Evolutionary conservation across 1,140 invertebrate species (phyloP).

Genomic region (Leptinotarsa undecemlineata): DNA sequence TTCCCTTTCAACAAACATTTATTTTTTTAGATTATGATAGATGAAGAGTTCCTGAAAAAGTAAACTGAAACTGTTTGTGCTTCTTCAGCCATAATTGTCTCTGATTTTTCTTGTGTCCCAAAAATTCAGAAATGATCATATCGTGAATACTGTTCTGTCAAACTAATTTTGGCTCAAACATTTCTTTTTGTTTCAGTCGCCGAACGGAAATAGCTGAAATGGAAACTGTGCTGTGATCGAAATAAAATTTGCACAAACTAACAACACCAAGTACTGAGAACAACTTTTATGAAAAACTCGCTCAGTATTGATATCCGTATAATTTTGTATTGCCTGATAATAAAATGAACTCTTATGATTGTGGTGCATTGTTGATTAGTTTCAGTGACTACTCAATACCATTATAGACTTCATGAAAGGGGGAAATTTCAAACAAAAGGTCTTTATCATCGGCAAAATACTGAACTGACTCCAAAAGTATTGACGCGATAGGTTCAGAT

Average conservation of each 20-base stretch:
- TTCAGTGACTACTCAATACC: conserved; percentile 22
- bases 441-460: background rate
- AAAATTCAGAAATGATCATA: too few species aligned
- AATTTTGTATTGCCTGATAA: conserved; percentile 33
- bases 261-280: conserved; percentile 42
- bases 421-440: background rate
- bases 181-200: conserved; percentile 54
- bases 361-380: conserved; percentile 46
- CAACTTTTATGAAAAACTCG: background rate
- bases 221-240: conserved; percentile 84
- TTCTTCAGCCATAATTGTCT: too few species aligned
- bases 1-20: too few species aligned
- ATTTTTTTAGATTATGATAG: too few species aligned
- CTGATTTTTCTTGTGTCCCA: too few species aligned
- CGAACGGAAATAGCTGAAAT: conserved; percentile 80
- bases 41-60: too few species aligned
- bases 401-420: background rate
- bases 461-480: too few species aligned
- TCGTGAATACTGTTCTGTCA: too few species aligned
- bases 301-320: background rate
- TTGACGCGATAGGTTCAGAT: too few species aligned
- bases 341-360: conserved; percentile 46
- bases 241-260: conserved; percentile 35
- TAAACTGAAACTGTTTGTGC: too few species aligned
- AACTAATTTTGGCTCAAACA: background rate